Percentiles rank a stretch among this genome's conserved stretches.
These are phyloP conservation scores for Nomada goodeniana DNA, from an alignment of 2,888 invertebrate species.

Conservation along the genomic window DNA sequence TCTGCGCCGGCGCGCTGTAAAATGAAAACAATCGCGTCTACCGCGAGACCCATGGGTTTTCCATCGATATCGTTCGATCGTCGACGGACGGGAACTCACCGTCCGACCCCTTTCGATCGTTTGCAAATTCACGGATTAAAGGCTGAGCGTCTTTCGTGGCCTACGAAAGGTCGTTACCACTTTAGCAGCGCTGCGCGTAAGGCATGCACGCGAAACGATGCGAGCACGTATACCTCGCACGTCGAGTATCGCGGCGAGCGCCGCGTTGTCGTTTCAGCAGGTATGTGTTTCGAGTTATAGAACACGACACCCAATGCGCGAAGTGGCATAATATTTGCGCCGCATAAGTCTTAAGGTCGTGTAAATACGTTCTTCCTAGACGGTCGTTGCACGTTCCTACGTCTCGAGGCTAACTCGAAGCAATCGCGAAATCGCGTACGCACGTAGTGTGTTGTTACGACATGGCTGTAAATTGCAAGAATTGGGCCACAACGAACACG, in stretches of 20 bases:
- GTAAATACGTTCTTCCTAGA: conserved; percentile 46
- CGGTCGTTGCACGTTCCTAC: conserved; percentile 33
- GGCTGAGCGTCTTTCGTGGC: conserved; percentile 71
- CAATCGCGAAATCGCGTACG: conserved; percentile 68
- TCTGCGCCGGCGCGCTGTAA: not conserved
- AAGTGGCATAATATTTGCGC: conserved; percentile 44
- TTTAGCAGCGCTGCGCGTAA: conserved; percentile 47
- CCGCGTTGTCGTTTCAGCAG: conserved; percentile 36
- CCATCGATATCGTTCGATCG: conserved; percentile 28
- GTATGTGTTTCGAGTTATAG: conserved; percentile 40
- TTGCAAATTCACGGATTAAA: conserved; percentile 65
- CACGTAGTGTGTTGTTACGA: conserved; percentile 74
- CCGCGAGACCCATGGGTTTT: not conserved
- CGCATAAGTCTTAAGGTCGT: conserved; percentile 41
- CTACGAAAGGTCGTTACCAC: conserved; percentile 76
- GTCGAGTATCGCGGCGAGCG: conserved; percentile 7
- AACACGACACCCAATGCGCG: conserved; percentile 30
- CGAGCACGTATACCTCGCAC: not conserved
- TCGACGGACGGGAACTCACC: conserved; percentile 21
- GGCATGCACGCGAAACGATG: not conserved
- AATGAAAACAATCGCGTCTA: not conserved
- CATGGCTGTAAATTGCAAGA: conserved; percentile 81
- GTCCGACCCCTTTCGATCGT: conserved; percentile 43
- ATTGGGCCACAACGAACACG: conserved; percentile 77
- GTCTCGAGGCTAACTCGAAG: conserved; percentile 38